Conservation (phyloP, 2,113 vertebrate species). For the Andinoacara biseriatus region DNA sequence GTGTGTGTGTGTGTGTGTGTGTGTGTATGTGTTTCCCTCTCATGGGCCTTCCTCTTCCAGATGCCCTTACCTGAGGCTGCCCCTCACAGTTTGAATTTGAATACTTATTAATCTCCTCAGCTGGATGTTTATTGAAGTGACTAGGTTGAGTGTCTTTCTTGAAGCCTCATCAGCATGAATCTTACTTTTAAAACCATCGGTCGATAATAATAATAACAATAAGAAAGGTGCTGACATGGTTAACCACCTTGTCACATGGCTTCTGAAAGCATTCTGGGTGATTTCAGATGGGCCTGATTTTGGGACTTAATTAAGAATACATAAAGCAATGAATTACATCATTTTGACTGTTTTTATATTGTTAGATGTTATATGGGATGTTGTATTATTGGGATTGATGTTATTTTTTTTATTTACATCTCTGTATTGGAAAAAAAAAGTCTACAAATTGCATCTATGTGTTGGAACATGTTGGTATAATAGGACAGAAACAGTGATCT, state of each 20-base stretch:
- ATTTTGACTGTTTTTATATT: not conserved
- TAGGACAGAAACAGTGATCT: not conserved
- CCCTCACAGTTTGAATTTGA: slow-evolving; percentile 17
- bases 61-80: slow-evolving; percentile 3
- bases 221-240: not conserved
- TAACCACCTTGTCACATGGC: not conserved
- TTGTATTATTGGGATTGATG: not conserved
- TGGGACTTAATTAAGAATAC: not conserved
- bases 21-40: not conserved
- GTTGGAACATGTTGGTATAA: not conserved
- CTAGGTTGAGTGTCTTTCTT: slow-evolving; percentile 12
- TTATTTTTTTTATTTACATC: not conserved
- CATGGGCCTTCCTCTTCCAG: not conserved
- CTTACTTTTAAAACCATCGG: not conserved
- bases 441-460: not conserved
- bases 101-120: slow-evolving; percentile 35
- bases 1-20: no score
- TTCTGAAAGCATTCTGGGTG: not conserved
- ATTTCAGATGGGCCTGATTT: not conserved
- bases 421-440: not conserved
- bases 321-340: not conserved
- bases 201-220: not conserved
- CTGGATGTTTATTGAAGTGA: slow-evolving; percentile 35
- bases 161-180: slow-evolving; percentile 9
- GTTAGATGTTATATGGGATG: not conserved